Conservation (phyloP, 2,797 vertebrate genomes). For the Bradypus variegatus region DNA sequence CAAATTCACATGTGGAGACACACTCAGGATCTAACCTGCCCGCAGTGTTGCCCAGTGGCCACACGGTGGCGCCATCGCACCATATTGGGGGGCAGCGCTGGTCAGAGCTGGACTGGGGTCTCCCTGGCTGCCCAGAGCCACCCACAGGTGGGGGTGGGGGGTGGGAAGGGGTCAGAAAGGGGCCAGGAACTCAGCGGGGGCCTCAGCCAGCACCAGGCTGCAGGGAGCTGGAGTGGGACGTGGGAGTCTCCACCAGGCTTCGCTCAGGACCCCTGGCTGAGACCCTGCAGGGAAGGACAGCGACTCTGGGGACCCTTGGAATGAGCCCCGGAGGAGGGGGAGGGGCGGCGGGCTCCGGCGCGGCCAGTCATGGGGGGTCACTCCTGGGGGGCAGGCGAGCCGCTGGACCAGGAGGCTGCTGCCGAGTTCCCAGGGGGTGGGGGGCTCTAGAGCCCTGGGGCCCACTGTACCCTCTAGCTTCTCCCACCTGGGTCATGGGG, state of each 20-base stretch:
- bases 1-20: too few relatives aligned
- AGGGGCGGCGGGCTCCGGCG: too few relatives aligned
- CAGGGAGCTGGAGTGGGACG: background rate
- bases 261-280: background rate
- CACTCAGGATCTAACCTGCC: background rate
- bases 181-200: background rate
- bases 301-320: too few relatives aligned
- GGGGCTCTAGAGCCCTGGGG: too few relatives aligned
- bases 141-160: too few relatives aligned
- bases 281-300: background rate
- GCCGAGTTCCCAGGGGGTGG: too few relatives aligned
- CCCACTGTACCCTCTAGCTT: too few relatives aligned
- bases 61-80: background rate
- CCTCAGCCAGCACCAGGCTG: background rate
- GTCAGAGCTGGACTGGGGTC: accelerated
- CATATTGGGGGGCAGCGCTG: background rate
- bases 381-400: too few relatives aligned
- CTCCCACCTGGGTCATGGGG: too few relatives aligned
- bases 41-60: background rate
- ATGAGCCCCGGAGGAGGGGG: too few relatives aligned
- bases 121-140: too few relatives aligned
- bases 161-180: background rate
- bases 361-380: background rate
- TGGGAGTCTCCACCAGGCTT: background rate
- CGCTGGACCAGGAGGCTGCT: too few relatives aligned